Base-by-base conservation (phyloP, 1,140 invertebrate genomes). In the Papilio polyxenes region DNA sequence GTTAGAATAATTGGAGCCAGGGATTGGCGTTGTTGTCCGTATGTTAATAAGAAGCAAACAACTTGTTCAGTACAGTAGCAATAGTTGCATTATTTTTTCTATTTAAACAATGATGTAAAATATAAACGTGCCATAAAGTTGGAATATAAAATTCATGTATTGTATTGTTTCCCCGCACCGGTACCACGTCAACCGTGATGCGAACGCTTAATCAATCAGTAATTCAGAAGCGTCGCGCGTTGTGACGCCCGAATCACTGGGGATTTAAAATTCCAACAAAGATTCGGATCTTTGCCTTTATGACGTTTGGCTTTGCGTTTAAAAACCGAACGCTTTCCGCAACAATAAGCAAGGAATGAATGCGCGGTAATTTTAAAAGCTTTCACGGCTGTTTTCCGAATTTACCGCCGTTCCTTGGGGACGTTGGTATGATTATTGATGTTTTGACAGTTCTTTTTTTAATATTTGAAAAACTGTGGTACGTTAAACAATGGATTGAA, bases 171-270 rank as follows among this genome's bases (percentile, higher is more conserved):
- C 85, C 85, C 83, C 88, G 85, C 80, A 85, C 85, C 85, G 87
- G 85, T 78, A 85, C 83, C 87, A 86, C 85, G 89, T 91, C 90
- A 90, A 83, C 83, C 89, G 88, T 90, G 91, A 92, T 89, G 87
- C 83, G 92, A 93, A 91, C 93, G 90, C 90, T 91, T 94, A 94
- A 94, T 93, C 92, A 92, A 94, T 94, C 92, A 93, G 92, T 88
- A 91, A 93, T 92, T 88, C 91, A 87, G 90, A 82, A 87, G 89
- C 87, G 87, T 83, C 87, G 88, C 88, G 83, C 81, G 81, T 81
- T 87, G 85, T 91, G 88, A 90, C 87, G 87, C 85, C 87, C 84
- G 74, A 88, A 86, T 87, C 91, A 76, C 92, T 62, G 80, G 92
- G 90, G 92, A 93, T 88, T 92, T 86, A 83, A 90, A 91, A 87